phyloP scores from a whole-genome alignment of 2,797 vertebrate species.

The Bradypodion pumilum region DNA sequence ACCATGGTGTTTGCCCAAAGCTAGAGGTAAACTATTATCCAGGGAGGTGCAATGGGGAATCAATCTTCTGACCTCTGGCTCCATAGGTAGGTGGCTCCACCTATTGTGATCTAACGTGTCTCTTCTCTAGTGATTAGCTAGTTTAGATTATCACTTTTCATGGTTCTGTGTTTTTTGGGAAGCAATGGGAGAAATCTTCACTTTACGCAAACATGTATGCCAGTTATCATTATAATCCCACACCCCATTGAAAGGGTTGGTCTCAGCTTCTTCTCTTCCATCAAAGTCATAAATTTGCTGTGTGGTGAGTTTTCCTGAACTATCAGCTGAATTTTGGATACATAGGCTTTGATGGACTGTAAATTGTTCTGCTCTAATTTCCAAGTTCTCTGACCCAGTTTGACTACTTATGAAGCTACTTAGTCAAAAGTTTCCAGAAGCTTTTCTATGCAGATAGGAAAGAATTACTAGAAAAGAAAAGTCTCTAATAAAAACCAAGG shows the following conservation, averaged over 20 bases:
- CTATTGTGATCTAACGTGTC: no score
- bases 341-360: neutral
- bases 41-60: no score
- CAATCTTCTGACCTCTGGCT: no score
- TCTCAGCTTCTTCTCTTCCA: neutral
- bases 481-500: neutral
- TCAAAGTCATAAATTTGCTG: fast-evolving
- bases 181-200: neutral
- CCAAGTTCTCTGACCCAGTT: neutral
- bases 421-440: neutral
- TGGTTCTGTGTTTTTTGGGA: neutral
- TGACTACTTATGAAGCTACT: neutral
- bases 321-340: neutral
- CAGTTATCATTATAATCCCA: neutral
- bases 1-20: no score
- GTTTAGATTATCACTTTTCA: neutral
- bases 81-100: no score
- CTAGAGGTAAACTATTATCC: no score
- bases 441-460: neutral
- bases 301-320: neutral
- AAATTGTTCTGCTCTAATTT: neutral
- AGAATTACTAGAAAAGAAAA: slow-evolving; percentile 11
- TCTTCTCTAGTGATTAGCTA: neutral
- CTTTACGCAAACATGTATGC: neutral
- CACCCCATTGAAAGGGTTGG: neutral